Evolutionary conservation across 1,140 invertebrate species (phyloP).

Genomic region (Drosophila repleta): DNA sequence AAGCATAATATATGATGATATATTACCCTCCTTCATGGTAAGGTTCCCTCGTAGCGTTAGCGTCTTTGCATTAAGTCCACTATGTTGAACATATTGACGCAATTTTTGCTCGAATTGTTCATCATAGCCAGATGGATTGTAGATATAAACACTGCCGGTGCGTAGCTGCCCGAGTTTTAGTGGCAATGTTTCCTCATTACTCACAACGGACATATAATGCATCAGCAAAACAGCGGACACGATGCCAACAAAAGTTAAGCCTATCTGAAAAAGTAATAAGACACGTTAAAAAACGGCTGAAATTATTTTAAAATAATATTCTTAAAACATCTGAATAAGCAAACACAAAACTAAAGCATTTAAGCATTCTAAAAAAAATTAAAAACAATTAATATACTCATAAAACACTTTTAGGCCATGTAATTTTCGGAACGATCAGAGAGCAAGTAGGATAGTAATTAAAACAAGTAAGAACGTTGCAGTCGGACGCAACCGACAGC

Average conservation of each 20-base stretch:
- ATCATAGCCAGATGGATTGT: constrained; percentile 58
- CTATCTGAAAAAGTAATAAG: constrained; percentile 32
- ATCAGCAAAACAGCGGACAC: constrained; percentile 51
- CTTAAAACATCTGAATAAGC: no score
- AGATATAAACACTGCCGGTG: constrained; percentile 57
- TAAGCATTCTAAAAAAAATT: no score
- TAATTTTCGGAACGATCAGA: no score
- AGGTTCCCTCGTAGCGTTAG: constrained; percentile 41
- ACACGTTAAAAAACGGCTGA: background rate
- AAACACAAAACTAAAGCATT: no score
- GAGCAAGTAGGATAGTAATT: no score
- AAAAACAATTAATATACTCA: no score
- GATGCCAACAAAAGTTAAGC: constrained; percentile 49
- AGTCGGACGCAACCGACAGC: no score
- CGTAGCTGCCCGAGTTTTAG: constrained; percentile 57
- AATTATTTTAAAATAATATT: background rate
- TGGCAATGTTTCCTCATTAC: constrained; percentile 50
- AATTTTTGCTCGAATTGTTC: constrained; percentile 53
- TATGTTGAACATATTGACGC: constrained; percentile 57
- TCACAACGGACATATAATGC: constrained; percentile 62
- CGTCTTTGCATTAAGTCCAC: constrained; percentile 42
- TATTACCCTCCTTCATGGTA: constrained; percentile 44
- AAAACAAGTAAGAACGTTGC: no score
- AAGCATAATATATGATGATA: background rate
- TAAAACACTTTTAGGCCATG: no score